Base-by-base conservation (phyloP, 2,888 invertebrate genomes). In the Luperina testacea region DNA sequence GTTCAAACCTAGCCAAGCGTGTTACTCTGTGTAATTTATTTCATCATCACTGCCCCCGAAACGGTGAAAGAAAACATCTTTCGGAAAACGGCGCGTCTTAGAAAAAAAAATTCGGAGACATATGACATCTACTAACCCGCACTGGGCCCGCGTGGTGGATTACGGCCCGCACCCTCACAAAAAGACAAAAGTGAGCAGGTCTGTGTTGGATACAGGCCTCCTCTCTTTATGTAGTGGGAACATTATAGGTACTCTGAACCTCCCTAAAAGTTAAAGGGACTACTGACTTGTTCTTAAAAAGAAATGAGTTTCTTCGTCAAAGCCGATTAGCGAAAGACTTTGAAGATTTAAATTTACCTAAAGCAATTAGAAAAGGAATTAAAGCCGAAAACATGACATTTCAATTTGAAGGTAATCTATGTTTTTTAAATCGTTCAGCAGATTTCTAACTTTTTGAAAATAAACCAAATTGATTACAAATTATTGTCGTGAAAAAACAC, bases 261-360 rank as follows among this genome's bases (percentile, higher is more conserved):
- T 5, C 45, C 32, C 11, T 38, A 51, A 70, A 51, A 42, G 42
- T 27, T 51, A 48, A 27, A 17, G 15, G n/a, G 11, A 85, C 77
- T 68, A 65, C 51, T 24, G 15, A 42, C 32, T 51, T 17, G 15
- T 51, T 67, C 42, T 57, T 42, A 20, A 42, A 68, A 71, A 80
- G 13, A 70, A 85, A 73, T 71, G 38, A 84, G 67, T 77, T 83
- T 72, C 38, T 59, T 67, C 53, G 17, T 74, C 27, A 45, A 85
- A 77, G 73, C 81, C 72, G 72, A 85, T 81, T 76, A 76, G n/a
- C 20, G 57, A 71, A 64, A 64, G 70, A 20, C 72, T 77, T 82
- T 51, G 27, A 72, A 69, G 69, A 78, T 75, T 65, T 45, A 11
- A 75, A 63, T 3, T 15, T 67, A 61, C 82, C 45, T 53, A 17